These are phyloP conservation scores for Lepidonotus clava DNA, from an alignment of 2,888 invertebrate species.

Conservation along the genomic window DNA sequence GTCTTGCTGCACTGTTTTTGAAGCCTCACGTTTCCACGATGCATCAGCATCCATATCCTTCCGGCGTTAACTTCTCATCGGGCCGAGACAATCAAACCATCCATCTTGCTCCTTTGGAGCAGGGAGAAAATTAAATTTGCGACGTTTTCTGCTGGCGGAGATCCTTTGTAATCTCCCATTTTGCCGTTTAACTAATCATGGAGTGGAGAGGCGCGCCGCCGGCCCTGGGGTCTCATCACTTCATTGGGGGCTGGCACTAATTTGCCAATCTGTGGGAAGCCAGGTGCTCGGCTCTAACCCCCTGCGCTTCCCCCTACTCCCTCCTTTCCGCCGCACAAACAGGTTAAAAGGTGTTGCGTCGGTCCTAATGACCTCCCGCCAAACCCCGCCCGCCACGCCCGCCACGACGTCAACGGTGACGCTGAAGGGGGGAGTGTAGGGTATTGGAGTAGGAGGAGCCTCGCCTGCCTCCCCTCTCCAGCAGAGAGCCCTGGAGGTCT, in stretches of 20 bases:
- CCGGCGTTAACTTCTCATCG: constrained; percentile 34
- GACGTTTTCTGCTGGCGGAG: constrained; percentile 17
- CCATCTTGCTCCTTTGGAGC: not conserved
- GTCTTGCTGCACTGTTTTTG: not conserved
- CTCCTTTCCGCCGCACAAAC: no score
- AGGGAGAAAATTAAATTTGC: constrained; percentile 19
- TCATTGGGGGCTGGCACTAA: not conserved
- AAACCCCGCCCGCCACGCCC: no score
- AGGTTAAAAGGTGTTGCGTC: not conserved
- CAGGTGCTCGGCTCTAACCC: no score
- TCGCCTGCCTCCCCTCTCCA: not conserved
- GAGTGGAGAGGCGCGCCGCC: not conserved
- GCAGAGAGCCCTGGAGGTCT: not conserved
- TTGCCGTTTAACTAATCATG: constrained; percentile 44
- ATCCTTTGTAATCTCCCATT: constrained; percentile 29
- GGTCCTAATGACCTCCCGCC: no score
- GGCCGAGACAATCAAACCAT: constrained; percentile 17
- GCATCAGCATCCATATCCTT: constrained; percentile 37
- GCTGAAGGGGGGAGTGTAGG: no score
- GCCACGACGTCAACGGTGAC: no score
- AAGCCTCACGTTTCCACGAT: not conserved
- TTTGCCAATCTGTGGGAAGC: constrained; percentile 21
- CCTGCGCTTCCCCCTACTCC: not conserved
- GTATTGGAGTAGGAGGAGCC: no score
- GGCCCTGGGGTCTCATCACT: not conserved